Conservation (phyloP, 2,113 vertebrate species). For the Herpailurus yagouaroundi region DNA sequence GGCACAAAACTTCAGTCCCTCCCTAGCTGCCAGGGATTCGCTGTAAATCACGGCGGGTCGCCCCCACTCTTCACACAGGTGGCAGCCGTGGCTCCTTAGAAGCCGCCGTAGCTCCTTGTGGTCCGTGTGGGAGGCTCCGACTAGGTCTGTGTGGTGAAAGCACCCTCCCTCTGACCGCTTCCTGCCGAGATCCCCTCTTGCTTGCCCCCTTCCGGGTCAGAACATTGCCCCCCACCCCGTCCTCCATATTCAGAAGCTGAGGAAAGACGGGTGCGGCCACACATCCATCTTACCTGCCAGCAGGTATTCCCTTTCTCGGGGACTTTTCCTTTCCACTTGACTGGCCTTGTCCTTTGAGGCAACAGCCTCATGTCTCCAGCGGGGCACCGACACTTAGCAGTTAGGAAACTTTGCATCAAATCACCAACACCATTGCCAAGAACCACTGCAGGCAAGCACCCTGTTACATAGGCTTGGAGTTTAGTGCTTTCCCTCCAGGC, state of each 20-base stretch:
- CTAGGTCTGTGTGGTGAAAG: background rate
- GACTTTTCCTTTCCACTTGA: background rate
- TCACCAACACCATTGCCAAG: background rate
- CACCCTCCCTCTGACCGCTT: background rate
- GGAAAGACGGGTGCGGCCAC: background rate
- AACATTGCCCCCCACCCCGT: background rate
- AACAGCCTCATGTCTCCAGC: rapidly evolving
- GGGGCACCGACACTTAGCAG: background rate
- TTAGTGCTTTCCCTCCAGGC: background rate
- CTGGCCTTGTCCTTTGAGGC: background rate
- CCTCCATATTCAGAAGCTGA: background rate
- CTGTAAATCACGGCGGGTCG: rapidly evolving
- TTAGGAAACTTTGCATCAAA: rapidly evolving
- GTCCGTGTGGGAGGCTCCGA: background rate
- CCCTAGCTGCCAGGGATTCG: rapidly evolving
- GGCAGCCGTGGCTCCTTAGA: background rate
- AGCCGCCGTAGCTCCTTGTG: rapidly evolving
- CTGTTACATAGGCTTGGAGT: background rate
- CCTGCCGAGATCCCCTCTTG: background rate
- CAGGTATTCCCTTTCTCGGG: rapidly evolving
- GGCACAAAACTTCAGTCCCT: background rate
- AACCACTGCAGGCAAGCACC: background rate
- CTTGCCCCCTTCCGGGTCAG: background rate
- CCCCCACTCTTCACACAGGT: no score
- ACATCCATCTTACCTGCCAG: rapidly evolving